Percentiles rank a stretch among this genome's conserved stretches.
These are phyloP conservation scores for Drosophila fulvimacula DNA, from an alignment of 2,888 invertebrate genomes.

Conservation along the genomic window DNA sequence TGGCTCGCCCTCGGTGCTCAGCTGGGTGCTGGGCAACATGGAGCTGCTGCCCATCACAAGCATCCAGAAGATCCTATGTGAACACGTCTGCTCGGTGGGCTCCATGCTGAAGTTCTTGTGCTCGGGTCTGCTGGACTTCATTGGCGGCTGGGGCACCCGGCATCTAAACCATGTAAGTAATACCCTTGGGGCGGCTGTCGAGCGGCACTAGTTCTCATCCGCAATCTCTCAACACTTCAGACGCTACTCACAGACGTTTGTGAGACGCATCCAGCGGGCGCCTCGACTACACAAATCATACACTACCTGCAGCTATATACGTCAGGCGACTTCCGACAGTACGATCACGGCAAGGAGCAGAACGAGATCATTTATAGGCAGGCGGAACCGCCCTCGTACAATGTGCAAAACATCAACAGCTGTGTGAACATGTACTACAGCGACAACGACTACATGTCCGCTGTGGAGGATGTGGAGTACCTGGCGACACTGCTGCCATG, in stretches of 20 bases:
- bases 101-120: slow-evolving; percentile 80
- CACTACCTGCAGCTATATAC: slow-evolving; percentile 89
- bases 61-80: slow-evolving; percentile 76
- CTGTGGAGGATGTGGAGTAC: slow-evolving; percentile 85
- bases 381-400: slow-evolving; percentile 87
- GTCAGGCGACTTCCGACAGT: slow-evolving; percentile 86
- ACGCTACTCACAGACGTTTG: slow-evolving; percentile 89
- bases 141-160: slow-evolving; percentile 82
- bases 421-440: slow-evolving; percentile 89
- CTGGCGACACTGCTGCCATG: slow-evolving; percentile 86
- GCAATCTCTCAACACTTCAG: slow-evolving; percentile 82
- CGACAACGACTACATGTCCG: slow-evolving; percentile 88
- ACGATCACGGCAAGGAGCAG: slow-evolving; percentile 86
- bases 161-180: slow-evolving; percentile 82
- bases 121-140: slow-evolving; percentile 77
- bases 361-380: slow-evolving; percentile 87
- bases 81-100: slow-evolving; percentile 87
- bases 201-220: background rate
- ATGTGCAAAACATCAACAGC: slow-evolving; percentile 86
- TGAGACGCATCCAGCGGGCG: slow-evolving; percentile 89
- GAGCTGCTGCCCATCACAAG: slow-evolving; percentile 88
- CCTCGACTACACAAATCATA: slow-evolving; percentile 88
- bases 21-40: slow-evolving; percentile 82
- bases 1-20: slow-evolving; percentile 77
- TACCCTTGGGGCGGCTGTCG: background rate